Percentiles rank a stretch among this genome's conserved stretches.
Evolutionary conservation across 2,888 invertebrate genomes (phyloP).

Genomic region (Cryptophagus acutangulus): DNA sequence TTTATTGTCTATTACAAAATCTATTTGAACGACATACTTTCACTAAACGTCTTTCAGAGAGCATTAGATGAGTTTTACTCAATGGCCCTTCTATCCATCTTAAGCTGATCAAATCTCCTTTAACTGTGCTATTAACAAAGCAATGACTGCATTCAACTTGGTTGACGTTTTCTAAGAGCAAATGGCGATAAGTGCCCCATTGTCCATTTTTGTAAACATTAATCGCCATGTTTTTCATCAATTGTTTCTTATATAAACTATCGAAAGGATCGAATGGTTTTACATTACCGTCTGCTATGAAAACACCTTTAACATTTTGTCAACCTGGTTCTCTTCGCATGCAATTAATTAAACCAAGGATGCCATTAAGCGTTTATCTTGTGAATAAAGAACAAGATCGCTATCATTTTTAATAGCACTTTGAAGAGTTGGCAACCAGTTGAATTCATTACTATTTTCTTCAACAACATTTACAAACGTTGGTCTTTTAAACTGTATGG

Average conservation of each 20-base stretch:
- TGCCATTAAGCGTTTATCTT: conserved; percentile 69
- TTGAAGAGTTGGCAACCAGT: conserved; percentile 53
- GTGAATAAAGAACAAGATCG: conserved; percentile 59
- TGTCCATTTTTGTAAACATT: conserved; percentile 65
- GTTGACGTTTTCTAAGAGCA: conserved; percentile 56
- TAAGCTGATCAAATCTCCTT: conserved; percentile 82
- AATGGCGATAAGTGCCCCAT: conserved; percentile 74
- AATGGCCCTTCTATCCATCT: conserved; percentile 75
- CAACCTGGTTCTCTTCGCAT: conserved; percentile 57
- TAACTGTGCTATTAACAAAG: conserved; percentile 68
- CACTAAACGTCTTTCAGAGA: no score
- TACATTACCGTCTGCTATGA: conserved; percentile 57
- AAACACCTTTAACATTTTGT: conserved; percentile 47
- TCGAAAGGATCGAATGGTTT: conserved; percentile 57
- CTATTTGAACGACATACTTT: no score
- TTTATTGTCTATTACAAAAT: no score
- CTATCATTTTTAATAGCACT: conserved; percentile 41
- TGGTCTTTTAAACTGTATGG: no score
- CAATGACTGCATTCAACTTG: conserved; percentile 59
- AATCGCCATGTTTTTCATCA: conserved; percentile 68
- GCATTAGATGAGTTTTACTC: no score
- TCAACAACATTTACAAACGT: conserved; percentile 50
- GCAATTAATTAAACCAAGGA: conserved; percentile 73
- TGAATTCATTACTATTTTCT: conserved; percentile 45
- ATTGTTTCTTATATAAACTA: conserved; percentile 59